Base-by-base conservation (phyloP, 2,888 invertebrate species). In the Bombyx huttoni region DNA sequence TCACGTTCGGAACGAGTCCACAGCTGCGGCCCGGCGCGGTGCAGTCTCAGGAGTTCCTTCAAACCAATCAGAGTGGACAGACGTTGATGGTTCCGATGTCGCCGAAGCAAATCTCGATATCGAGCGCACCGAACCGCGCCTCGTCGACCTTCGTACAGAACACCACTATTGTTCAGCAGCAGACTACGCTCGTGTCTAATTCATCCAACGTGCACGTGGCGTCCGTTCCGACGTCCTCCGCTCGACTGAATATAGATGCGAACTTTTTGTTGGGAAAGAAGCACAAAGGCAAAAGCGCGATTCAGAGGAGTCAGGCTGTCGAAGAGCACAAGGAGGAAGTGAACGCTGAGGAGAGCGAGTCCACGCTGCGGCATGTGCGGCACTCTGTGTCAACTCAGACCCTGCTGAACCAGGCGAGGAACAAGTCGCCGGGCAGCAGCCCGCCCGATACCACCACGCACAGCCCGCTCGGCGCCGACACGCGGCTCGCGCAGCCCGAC, bases 381-480 rank as follows among this genome's bases (percentile, higher is more conserved):
- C 93, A 94, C 71, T 93, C 94, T 0, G 94, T 94, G 52, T 94
- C 94, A 0, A 94, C 94, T 24, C 94, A 94, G 77, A 94, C 94
- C 13, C 90, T 93, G 54, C 89, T 89, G 47, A 90, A 57, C 46
- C 50, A 50, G 51, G 10, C 24, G 48, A n/a, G 51, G 46, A 47
- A 47, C 60, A 48, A 40, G 49, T 35, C 63, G 47, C 69, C 73
- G 8, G 75, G 77, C 14, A 65, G 75, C 55, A 78, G 77, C 48
- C 95, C 95, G 7, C 95, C 95, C 0, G 96, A 96, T 67, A 96
- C 96, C 0, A 96, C 96, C 0, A 96, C 96, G 0, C 94, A 94
- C 68, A 95, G 95, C 77, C 95, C 96, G 12, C 86, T 92, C 54
- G 93, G 93, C 53, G 89, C 92, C 51, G 63, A 67, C 40, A 67